Base-by-base conservation (phyloP, 2,888 invertebrate species). In the Xylophagus ater region DNA sequence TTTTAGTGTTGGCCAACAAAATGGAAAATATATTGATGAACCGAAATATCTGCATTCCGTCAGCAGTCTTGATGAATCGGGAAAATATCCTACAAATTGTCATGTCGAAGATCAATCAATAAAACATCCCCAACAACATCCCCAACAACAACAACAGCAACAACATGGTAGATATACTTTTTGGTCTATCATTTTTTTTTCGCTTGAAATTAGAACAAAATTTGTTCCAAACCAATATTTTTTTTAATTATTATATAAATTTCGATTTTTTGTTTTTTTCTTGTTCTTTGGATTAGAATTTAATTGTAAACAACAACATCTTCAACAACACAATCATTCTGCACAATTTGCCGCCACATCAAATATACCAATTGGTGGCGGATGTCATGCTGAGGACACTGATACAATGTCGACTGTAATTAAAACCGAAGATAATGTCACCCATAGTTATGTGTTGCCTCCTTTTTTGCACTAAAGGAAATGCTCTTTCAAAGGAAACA, bases 381-480 rank as follows among this genome's bases (percentile, higher is more conserved):
- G 47, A 34, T 49, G 49, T 36, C 49, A 47, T 43, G 21, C 42
- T 34, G 49, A 49, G 31, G 47, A 49, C 29, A 34, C 38, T 20
- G 46, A 58, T 26, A 47, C 54, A 48, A 52, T 54, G 44, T 59
- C 60, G 52, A 54, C 60, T 48, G 59, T 62, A 50, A 65, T 65
- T 49, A 65, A 65, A 49, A 60, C 55, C 43, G 64, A 65, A 47
- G 64, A 62, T 37, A 58, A 44, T 51, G 59, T 57, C 47, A 56
- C 60, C n/a, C 65, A 65, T 45, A 65, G 54, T 49, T 65, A 65
- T 50, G 63, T 63, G 30, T 49, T 65, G 56, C 65, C 65, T 47
- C 62, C 65, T 62, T 65, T 65, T 65, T 63, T 65, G 60, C 65
- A 62, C 53, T 65, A 53, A 64, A 55, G 51, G 58, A 62, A 61